Conservation (phyloP, 2,113 vertebrate species). For the Gobiocypris rarus region DNA sequence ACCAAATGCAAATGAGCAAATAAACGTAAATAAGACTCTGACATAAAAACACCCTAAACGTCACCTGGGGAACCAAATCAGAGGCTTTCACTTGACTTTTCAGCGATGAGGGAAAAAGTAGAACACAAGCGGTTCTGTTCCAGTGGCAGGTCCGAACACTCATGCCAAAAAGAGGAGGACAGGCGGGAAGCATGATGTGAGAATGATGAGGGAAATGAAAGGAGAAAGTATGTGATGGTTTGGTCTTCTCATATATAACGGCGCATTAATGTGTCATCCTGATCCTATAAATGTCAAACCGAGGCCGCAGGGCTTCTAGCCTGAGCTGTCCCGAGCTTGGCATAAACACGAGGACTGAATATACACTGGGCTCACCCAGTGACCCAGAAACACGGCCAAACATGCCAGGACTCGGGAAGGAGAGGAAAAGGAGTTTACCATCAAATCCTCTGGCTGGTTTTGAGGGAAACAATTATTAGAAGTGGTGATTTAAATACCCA, state of each 20-base stretch:
- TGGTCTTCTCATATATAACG: slow-evolving; percentile 62
- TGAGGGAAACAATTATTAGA: slow-evolving; percentile 72
- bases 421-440: slow-evolving; percentile 72
- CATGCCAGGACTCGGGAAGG: slow-evolving; percentile 68
- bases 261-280: slow-evolving; percentile 71
- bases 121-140: slow-evolving; percentile 44
- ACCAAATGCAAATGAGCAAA: slow-evolving; percentile 8
- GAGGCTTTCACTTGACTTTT: slow-evolving; percentile 11
- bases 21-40: neutral
- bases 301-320: slow-evolving; percentile 57
- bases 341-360: slow-evolving; percentile 69
- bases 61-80: neutral
- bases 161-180: slow-evolving; percentile 50
- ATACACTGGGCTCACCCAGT: slow-evolving; percentile 67
- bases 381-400: slow-evolving; percentile 74
- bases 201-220: slow-evolving; percentile 54
- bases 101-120: slow-evolving; percentile 1
- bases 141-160: slow-evolving; percentile 12
- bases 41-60: slow-evolving; percentile 6
- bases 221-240: slow-evolving; percentile 61
- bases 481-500: slow-evolving; percentile 72
- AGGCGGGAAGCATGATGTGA: slow-evolving; percentile 55
- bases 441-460: slow-evolving; percentile 66
- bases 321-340: slow-evolving; percentile 63
- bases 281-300: slow-evolving; percentile 69